These are phyloP conservation scores for human (Homo sapiens) DNA, from an alignment of 2,113 vertebrate genomes.

Conservation along the genomic window DNA sequence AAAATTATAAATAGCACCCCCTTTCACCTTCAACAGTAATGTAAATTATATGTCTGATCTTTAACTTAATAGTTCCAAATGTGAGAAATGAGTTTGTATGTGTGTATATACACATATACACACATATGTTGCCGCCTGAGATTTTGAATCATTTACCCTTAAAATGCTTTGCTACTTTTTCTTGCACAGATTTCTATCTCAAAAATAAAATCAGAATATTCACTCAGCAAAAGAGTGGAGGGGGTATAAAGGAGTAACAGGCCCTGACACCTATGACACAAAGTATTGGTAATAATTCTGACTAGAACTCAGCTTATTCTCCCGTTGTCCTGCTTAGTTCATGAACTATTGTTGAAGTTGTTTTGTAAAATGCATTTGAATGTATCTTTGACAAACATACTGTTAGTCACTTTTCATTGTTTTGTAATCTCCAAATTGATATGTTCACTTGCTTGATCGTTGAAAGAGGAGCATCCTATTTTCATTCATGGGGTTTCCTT, in stretches of 20 bases:
- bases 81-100: neutral
- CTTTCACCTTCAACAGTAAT: neutral
- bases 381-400: neutral
- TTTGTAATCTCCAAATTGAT: neutral
- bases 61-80: neutral
- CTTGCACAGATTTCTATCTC: neutral
- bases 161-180: neutral
- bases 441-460: neutral
- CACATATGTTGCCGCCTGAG: neutral
- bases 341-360: neutral
- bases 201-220: slow-evolving; percentile 1
- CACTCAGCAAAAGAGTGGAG: neutral
- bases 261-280: neutral
- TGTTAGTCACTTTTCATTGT: neutral
- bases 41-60: neutral
- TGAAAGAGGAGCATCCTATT: neutral
- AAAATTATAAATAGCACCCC: neutral
- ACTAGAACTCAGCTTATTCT: neutral
- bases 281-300: neutral
- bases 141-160: neutral
- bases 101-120: neutral
- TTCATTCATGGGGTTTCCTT: neutral
- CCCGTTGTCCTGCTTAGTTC: neutral
- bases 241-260: neutral
- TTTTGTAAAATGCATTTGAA: neutral